Evolutionary conservation across 2,113 vertebrate genomes (phyloP), one percentile per base, ranked within the genome.

Genomic region (Bubo bubo): DNA sequence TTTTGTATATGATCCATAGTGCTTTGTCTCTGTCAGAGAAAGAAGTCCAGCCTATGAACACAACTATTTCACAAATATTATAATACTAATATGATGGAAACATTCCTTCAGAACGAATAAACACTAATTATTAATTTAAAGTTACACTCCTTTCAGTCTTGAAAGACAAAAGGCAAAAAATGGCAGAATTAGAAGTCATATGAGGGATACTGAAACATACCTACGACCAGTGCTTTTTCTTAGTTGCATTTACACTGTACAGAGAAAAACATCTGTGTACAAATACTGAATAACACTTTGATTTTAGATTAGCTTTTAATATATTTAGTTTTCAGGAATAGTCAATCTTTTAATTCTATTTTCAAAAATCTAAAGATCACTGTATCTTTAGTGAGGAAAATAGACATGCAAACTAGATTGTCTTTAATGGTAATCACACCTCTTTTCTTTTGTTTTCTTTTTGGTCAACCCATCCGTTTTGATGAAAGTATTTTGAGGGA

Each of bases 401-500:
- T 90, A 96, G 89, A 82, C 30, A 20, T 71, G 83, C 14, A 77
- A 64, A 72, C 34, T 64, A 89, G 63, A 73, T 89, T 96, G 83
- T 93, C 47, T 83, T 67, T 90, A 83, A 93, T 97, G 52, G 79
- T 97, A 97, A 97, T 97, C 88, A 93, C 20, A 3, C 50, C 35
- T 96, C 26, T 95, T 97, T 95, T 96, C 90, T 93, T 92, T 97
- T 96, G 88, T 97, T 96, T 96, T 93, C 89, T 97, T 97, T 97
- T 93, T 97, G 96, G 92, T 86, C 97, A 75, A 95, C 97, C 95
- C 97, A 92, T 60, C 96, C 91, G 5, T 94, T 97, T 97, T 97
- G 97, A 95, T 97, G 96, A 97, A 98, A 99, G 98, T 98, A 95
- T 98, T 97, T 96, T 97, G 97, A 97, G 97, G 98, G 97, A 91